Evolutionary conservation across 2,888 invertebrate species (phyloP).

Genomic region (Leptinotarsa peninsularis): DNA sequence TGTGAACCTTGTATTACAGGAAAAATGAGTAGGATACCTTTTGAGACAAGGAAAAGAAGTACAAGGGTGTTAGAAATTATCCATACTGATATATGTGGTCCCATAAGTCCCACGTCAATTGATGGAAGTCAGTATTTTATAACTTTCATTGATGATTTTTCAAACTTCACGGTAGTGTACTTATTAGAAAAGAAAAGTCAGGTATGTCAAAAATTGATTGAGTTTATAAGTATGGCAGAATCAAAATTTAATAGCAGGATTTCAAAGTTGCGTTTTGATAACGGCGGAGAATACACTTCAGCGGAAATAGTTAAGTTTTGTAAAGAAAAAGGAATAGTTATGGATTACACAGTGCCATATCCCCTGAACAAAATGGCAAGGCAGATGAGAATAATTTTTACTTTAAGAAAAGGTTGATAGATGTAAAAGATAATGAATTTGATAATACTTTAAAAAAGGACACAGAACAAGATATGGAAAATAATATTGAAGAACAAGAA

Average conservation of each 20-base stretch:
- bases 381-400: constrained; percentile 37
- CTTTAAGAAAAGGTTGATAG: constrained; percentile 22
- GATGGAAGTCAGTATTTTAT: background rate
- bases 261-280: constrained; percentile 17
- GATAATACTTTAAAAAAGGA: background rate
- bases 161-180: constrained; percentile 25
- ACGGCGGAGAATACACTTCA: constrained; percentile 23
- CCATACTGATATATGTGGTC: constrained; percentile 23
- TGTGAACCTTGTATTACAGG: constrained; percentile 11
- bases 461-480: background rate
- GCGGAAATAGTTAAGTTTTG: constrained; percentile 21
- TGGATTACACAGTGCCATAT: background rate
- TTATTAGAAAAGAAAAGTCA: constrained; percentile 29
- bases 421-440: background rate
- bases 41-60: constrained; percentile 21
- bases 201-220: constrained; percentile 21
- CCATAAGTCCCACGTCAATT: background rate
- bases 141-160: constrained; percentile 28
- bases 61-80: constrained; percentile 22
- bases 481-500: background rate
- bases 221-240: constrained; percentile 17
- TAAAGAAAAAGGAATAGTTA: constrained; percentile 15
- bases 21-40: constrained; percentile 12
- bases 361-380: constrained; percentile 25
- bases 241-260: constrained; percentile 6